Evolutionary conservation across 2,113 vertebrate genomes (phyloP).

Genomic region (Romanogobio albipinnatus): DNA sequence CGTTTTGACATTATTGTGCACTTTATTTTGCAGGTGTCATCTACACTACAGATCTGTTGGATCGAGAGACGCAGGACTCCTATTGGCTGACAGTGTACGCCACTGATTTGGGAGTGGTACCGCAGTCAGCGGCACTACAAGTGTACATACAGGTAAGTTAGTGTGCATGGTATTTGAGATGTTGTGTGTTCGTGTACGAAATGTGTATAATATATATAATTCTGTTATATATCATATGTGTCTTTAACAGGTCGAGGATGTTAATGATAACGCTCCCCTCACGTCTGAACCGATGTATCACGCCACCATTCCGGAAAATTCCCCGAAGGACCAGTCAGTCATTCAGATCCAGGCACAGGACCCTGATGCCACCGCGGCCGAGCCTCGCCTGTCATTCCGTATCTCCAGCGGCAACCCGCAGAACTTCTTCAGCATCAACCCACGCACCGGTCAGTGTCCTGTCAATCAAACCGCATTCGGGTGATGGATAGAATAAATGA

Average conservation of each 20-base stretch:
- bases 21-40: slow-evolving; percentile 81
- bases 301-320: slow-evolving; percentile 87
- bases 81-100: slow-evolving; percentile 97
- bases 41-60: slow-evolving; percentile 91
- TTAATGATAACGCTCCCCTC: slow-evolving; percentile 96
- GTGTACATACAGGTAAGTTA: slow-evolving; percentile 83
- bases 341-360: slow-evolving; percentile 95
- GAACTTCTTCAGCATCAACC: slow-evolving; percentile 93
- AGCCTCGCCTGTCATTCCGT: slow-evolving; percentile 80
- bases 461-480: neutral
- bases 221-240: neutral
- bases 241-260: slow-evolving; percentile 81
- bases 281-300: slow-evolving; percentile 92
- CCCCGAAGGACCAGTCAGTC: slow-evolving; percentile 89
- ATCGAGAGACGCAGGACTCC: slow-evolving; percentile 90
- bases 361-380: slow-evolving; percentile 81
- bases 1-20: slow-evolving; percentile 3
- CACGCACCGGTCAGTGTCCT: slow-evolving; percentile 84
- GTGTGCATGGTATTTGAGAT: neutral
- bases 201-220: neutral
- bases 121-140: slow-evolving; percentile 88
- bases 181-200: neutral
- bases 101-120: slow-evolving; percentile 90
- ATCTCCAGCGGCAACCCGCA: slow-evolving; percentile 96
- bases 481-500: slow-evolving; percentile 8